Evolutionary conservation across 2,888 invertebrate genomes (phyloP).

Genomic region (Pristionchus fissidentatus): DNA sequence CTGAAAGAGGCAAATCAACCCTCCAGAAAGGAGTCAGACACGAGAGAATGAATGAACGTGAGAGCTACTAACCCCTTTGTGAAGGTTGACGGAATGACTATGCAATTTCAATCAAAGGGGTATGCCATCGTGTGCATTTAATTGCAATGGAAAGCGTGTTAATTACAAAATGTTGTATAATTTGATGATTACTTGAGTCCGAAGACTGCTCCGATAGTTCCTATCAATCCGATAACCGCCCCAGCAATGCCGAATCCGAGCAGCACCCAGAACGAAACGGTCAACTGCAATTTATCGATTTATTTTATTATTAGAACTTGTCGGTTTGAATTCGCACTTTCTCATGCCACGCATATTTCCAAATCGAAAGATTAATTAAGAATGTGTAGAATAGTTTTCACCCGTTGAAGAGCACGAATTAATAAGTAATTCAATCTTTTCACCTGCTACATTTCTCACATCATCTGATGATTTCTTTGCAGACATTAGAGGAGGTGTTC

Average conservation of each 20-base stretch:
- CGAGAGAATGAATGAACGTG: no score
- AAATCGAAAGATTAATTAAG: no score
- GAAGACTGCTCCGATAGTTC: conserved; percentile 52
- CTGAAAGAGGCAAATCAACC: background rate
- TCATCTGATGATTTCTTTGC: no score
- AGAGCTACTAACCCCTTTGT: no score
- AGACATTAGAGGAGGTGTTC: no score
- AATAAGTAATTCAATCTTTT: no score
- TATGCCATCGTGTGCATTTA: background rate
- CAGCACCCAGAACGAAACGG: conserved; percentile 68
- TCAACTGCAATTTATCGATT: conserved; percentile 57
- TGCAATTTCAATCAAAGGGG: no score
- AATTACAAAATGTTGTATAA: background rate
- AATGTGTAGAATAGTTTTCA: background rate
- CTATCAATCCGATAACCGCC: conserved; percentile 65
- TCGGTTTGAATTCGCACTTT: background rate
- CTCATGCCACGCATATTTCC: no score
- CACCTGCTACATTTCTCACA: no score
- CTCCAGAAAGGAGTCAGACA: background rate
- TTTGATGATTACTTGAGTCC: conserved; percentile 39
- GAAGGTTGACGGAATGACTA: no score
- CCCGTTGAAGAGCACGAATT: no score
- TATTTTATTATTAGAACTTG: background rate
- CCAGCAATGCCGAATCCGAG: conserved; percentile 67
- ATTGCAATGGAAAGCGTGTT: background rate